These are phyloP conservation scores for Leptodactylus fuscus DNA, from an alignment of 2,113 vertebrate genomes.

Conservation along the genomic window DNA sequence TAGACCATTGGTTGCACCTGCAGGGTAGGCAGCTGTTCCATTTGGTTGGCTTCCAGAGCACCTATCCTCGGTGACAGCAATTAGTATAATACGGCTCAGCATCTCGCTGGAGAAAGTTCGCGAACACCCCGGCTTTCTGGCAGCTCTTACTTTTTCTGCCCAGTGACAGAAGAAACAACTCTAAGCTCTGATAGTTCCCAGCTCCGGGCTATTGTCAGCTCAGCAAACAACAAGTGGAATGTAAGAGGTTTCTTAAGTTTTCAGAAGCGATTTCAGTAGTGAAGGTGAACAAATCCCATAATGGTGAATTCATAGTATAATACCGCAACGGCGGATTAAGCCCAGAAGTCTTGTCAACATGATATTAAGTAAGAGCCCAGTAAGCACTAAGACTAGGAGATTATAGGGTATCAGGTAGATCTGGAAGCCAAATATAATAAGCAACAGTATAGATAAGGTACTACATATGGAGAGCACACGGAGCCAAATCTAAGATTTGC, in stretches of 20 bases:
- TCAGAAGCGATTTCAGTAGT: background rate
- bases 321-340: background rate
- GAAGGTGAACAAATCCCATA: background rate
- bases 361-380: background rate
- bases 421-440: background rate
- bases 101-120: background rate
- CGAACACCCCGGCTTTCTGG: background rate
- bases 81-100: background rate
- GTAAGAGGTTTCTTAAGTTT: conserved; percentile 5
- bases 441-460: background rate
- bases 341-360: background rate
- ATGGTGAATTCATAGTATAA: background rate
- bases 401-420: background rate
- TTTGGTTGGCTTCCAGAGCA: background rate
- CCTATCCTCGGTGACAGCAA: background rate
- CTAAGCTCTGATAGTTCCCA: background rate
- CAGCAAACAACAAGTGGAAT: background rate
- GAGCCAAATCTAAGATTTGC: no score
- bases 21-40: background rate
- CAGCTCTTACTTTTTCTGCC: background rate
- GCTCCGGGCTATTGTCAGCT: background rate
- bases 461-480: no score
- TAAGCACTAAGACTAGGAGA: background rate
- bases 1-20: background rate
- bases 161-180: background rate